Base-by-base conservation (phyloP, 2,797 vertebrate species). In the Prunella strophiata region DNA sequence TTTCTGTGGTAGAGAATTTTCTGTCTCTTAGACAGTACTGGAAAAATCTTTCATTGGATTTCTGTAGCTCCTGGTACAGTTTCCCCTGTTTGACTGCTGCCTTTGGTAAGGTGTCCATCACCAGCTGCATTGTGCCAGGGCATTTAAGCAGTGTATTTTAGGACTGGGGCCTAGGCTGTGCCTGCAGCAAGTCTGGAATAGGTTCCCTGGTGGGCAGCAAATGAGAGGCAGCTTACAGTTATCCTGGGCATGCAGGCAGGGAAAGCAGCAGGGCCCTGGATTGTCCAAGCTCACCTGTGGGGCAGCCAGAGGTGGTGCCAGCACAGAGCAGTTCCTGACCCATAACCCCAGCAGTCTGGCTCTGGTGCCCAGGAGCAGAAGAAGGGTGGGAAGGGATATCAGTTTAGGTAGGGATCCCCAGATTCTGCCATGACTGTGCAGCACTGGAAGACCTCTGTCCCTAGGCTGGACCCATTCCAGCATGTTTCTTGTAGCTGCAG, bases 271-370 rank as follows among this genome's bases (percentile, higher is more conserved):
- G 74, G 62, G 38, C 47, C n/a, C 6, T 72, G 52, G 42, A 45
- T 47, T 16, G 14, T 68, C 26, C 50, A 81, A 32, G 50, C 21
- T 72, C 54, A 34, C 13, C 47, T 12, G 4, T 10, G 34, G 19
- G 51, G 14, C 38, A 26, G 0, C 8, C 2, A 1, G 10, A 71
- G 36, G 20, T 45, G 40, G 29, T 7, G 7, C n/a, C n/a, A 83
- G n/a, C 66, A 80, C 48, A 59, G 58, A 34, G 47, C 5, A 7
- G 20, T 50, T 79, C 40, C 67, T 85, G 38, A 34, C 23, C 23
- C 22, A 2, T 61, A 29, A 23, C 29, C 23, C 34, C 67, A 85
- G 54, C 32, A 62, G 40, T 27, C 18, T 1, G 3, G 42, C 38
- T 32, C 48, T 83, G 52, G 14, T 59, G 16, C 20, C 18, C 50